phyloP scores from a whole-genome alignment of 2,888 invertebrate genomes.

The Thalpophila matura region DNA sequence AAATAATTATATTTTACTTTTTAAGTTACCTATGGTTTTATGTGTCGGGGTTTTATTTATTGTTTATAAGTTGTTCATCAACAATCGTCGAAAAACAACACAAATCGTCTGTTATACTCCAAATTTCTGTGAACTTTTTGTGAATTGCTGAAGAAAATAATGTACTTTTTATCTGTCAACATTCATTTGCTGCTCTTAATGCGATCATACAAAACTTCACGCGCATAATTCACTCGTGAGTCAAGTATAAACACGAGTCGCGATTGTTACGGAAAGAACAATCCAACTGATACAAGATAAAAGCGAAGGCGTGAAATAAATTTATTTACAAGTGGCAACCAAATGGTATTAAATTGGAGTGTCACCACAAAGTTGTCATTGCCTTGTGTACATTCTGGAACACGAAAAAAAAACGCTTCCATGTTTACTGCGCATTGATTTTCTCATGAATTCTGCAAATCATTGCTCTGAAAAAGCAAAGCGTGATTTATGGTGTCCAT shows the following conservation, averaged over 20 bases:
- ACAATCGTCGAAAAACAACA: neutral
- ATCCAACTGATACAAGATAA: constrained; percentile 86
- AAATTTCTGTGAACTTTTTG: constrained; percentile 9
- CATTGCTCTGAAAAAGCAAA: constrained; percentile 67
- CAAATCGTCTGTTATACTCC: neutral
- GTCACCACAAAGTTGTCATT: constrained; percentile 69
- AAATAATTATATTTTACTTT: too few species aligned
- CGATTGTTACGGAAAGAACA: constrained; percentile 85
- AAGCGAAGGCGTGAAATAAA: constrained; percentile 82
- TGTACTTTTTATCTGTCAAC: constrained; percentile 44
- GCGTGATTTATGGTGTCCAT: constrained; percentile 72
- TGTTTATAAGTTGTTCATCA: too few species aligned
- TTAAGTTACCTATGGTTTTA: too few species aligned
- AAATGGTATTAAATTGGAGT: constrained; percentile 85
- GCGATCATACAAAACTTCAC: constrained; percentile 61
- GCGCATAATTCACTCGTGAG: constrained; percentile 74
- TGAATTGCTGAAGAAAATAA: constrained; percentile 21
- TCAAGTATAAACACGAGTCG: constrained; percentile 78
- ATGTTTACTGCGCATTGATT: constrained; percentile 43
- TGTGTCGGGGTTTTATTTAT: too few species aligned
- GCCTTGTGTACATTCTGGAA: constrained; percentile 28
- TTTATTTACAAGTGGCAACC: constrained; percentile 80
- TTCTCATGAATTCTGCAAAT: constrained; percentile 59
- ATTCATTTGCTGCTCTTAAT: constrained; percentile 56
- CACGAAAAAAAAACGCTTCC: constrained; percentile 9